Base-by-base conservation (phyloP, 2,113 vertebrate species). In the Forbesichthys papilliferus region DNA sequence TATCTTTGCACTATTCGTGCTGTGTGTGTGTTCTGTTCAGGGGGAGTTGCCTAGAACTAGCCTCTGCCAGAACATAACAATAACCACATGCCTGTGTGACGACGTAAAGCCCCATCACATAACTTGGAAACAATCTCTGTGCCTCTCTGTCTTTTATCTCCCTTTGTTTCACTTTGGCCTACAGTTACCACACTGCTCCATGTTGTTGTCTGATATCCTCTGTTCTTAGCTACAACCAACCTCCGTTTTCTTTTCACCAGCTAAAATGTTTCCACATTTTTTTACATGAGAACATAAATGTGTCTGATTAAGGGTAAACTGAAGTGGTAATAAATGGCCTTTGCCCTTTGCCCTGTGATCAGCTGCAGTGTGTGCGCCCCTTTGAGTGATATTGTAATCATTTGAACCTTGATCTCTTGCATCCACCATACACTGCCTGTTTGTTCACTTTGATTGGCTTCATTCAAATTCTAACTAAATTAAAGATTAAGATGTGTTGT, bases 341-440 rank as follows among this genome's bases (percentile, higher is more conserved):
- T 27, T 27, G 77, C 77, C 82, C 67, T 86, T 86, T 89, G 83
- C 73, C 73, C 84, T 73, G 42, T 73, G 75, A 83, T 78, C 18
- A 54, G 46, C 64, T 11, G 33, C 62, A 5, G n/a, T 53, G 66
- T 83, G 88, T 88, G 80, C 75, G 8, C 82, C 85, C 88, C 74
- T 66, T 64, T 70, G 8, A 82, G 66, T 77, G 77, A 84, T 83
- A 80, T 71, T 68, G 69, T 86, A 82, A 79, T 88, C 76, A 48
- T 64, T 62, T 78, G 80, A 87, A 84, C 84, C 78, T 87, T 87
- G 86, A 47, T 84, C 79, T 61, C 58, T 66, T 48, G 53, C n/a
- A 9, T 36, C 13, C 46, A 12, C 7, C 18, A 42, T n/a, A 18
- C 6, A 0, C 61, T 68, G 51, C 61, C 49, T 67, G 34, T 66